A percentile compares a stretch with the other conserved stretches of the same genome.
Conservation (phyloP, 2,797 vertebrate genomes). For the Rousettus madagascariensis region DNA sequence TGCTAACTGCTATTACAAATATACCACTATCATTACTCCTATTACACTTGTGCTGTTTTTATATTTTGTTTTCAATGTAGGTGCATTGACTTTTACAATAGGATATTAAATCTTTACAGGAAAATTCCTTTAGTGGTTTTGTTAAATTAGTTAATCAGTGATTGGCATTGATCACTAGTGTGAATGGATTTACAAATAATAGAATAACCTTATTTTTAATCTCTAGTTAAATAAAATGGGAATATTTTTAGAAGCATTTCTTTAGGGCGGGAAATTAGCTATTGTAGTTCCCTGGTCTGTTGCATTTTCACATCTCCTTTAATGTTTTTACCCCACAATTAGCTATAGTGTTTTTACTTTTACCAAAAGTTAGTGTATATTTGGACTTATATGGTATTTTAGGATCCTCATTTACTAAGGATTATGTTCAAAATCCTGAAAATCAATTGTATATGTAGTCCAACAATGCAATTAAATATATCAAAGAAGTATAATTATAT, state of each 20-base stretch:
- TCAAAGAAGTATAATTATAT: slow-evolving; percentile 1
- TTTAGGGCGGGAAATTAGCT: neutral
- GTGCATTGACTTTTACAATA: neutral
- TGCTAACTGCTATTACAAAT: neutral
- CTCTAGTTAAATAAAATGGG: neutral
- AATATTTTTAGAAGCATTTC: slow-evolving; percentile 28
- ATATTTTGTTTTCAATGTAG: slow-evolving; percentile 7
- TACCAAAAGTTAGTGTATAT: neutral
- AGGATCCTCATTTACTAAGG: neutral
- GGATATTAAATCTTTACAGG: slow-evolving; percentile 23
- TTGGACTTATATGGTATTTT: neutral
- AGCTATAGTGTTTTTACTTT: neutral
- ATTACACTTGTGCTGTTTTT: neutral
- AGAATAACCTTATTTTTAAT: slow-evolving; percentile 25
- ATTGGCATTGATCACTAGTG: neutral
- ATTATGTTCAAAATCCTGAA: neutral
- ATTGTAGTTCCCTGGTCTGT: neutral
- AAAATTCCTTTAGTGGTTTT: slow-evolving; percentile 15
- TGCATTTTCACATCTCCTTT: neutral
- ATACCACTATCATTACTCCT: neutral
- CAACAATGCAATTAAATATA: slow-evolving; percentile 9
- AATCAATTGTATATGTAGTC: neutral
- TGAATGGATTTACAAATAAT: slow-evolving; percentile 25
- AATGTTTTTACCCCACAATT: neutral
- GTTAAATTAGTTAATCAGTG: neutral